These are phyloP conservation scores for Aphelenchoides avenae DNA, from an alignment of 1,140 invertebrate species.

Conservation along the genomic window DNA sequence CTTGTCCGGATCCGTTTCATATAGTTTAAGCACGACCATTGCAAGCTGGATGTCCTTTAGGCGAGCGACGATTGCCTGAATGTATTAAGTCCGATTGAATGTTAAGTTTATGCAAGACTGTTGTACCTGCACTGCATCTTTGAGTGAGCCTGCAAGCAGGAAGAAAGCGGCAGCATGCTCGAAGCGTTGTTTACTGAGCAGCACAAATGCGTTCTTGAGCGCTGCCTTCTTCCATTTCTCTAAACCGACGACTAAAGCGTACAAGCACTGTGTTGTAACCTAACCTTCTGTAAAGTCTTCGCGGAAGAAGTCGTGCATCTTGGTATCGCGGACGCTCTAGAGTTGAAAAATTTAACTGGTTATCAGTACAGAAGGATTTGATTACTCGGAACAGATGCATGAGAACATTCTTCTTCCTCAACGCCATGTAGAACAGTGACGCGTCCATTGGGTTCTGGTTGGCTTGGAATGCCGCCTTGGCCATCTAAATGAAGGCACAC, in stretches of 20 bases:
- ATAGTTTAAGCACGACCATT: conserved; percentile 83
- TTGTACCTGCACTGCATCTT: conserved; percentile 84
- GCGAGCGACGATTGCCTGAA: conserved; percentile 78
- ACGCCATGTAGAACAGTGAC: conserved; percentile 91
- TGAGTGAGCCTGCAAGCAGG: conserved; percentile 81
- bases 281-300: conserved; percentile 88
- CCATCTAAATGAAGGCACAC: conserved; percentile 41
- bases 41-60: conserved; percentile 92
- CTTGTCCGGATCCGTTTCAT: conserved; percentile 68
- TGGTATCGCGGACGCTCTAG: conserved; percentile 72
- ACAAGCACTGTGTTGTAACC: no score
- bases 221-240: conserved; percentile 90
- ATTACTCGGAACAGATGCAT: conserved; percentile 84
- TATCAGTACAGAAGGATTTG: neutral
- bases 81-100: conserved; percentile 7
- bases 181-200: conserved; percentile 90
- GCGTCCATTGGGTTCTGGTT: conserved; percentile 91
- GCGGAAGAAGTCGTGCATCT: conserved; percentile 89
- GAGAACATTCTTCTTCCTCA: conserved; percentile 94
- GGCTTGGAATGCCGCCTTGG: conserved; percentile 56
- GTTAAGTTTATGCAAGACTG: conserved; percentile 2
- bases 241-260: no score
- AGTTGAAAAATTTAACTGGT: conserved; percentile 50
- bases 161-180: conserved; percentile 84
- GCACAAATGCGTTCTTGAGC: conserved; percentile 90